Base-by-base conservation (phyloP, 2,797 vertebrate genomes). In the Margarornis squamiger region DNA sequence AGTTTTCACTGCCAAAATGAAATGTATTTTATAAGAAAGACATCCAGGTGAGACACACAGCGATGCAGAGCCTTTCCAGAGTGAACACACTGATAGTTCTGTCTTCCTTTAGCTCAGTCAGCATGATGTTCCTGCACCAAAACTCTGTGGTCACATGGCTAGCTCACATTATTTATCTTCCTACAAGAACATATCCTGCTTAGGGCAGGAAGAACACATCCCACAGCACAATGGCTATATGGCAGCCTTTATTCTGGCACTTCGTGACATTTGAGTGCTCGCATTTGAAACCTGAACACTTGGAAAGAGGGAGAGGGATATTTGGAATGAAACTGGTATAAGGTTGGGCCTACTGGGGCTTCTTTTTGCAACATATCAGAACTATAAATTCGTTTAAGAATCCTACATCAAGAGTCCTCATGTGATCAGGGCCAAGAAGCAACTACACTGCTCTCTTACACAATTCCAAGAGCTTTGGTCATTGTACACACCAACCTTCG, bases 31-130 rank as follows among this genome's bases (percentile, higher is more conserved):
- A 49, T 16, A n/a, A 61, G 38, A 34, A 48, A 55, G 32, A 55
- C 0, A 1, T 19, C 22, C 75, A 86, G 19, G 48, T 22, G 34
- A 4, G 34, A 39, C 45, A 52, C 8, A 10, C 0, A 0, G 34
- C 26, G 43, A 71, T 8, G 8, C 11, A 49, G 46, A 70, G 58
- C 19, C 65, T n/a, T 46, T 24, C 29, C 19, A 24, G 39, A 70
- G 18, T 26, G 57, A 70, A 27, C 29, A 45, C 21, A 57, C 32
- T 41, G 9, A 23, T 9, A 45, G 16, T 4, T 71, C 58, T 66
- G 22, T 26, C 57, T 38, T 68, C 41, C 43, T 71, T 54, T 39
- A 58, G 14, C 38, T 49, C 49, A 61, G 41, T 49, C 61, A 85
- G 27, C 20, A 10, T 5, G 20, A 61, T 14, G 27, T 63, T 65